Conservation (phyloP, 2,797 vertebrate genomes). For the Margarornis squamiger region DNA sequence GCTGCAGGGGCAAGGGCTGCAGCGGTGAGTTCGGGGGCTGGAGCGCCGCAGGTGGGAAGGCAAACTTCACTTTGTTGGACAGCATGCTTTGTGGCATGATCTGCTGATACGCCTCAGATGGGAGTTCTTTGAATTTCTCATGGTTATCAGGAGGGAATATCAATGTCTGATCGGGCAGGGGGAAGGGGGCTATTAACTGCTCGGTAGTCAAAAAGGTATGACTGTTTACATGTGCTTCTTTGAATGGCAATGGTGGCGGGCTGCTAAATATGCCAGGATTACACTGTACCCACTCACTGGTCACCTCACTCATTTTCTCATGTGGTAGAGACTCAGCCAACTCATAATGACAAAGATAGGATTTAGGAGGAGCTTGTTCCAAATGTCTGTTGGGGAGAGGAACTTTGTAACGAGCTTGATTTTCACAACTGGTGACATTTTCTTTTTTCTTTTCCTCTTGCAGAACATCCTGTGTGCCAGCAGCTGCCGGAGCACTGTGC, state of each 20-base stretch:
- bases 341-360: slow-evolving; percentile 69
- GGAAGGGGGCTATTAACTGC: slow-evolving; percentile 71
- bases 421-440: slow-evolving; percentile 7
- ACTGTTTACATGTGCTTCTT: slow-evolving; percentile 69
- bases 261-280: slow-evolving; percentile 68
- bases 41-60: slow-evolving; percentile 61
- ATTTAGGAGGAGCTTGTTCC: slow-evolving; percentile 56
- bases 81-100: slow-evolving; percentile 75
- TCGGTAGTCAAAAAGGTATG: slow-evolving; percentile 69
- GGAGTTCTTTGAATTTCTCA: slow-evolving; percentile 79
- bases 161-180: slow-evolving; percentile 73
- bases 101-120: slow-evolving; percentile 76
- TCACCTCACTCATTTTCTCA: slow-evolving; percentile 53
- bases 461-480: neutral
- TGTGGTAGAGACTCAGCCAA: slow-evolving; percentile 51
- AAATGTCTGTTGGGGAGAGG: slow-evolving; percentile 30
- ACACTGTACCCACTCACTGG: slow-evolving; percentile 65
- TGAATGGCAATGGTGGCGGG: slow-evolving; percentile 69
- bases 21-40: slow-evolving; percentile 60
- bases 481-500: neutral
- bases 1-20: slow-evolving; percentile 77
- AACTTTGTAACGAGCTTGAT: slow-evolving; percentile 41
- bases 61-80: slow-evolving; percentile 78
- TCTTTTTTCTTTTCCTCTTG: slow-evolving; percentile 37
- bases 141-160: slow-evolving; percentile 70